A percentile compares a stretch with the other conserved stretches of the same genome.
These are phyloP conservation scores for Syndactyla subalaris DNA, from an alignment of 2,797 vertebrate species.

Conservation along the genomic window DNA sequence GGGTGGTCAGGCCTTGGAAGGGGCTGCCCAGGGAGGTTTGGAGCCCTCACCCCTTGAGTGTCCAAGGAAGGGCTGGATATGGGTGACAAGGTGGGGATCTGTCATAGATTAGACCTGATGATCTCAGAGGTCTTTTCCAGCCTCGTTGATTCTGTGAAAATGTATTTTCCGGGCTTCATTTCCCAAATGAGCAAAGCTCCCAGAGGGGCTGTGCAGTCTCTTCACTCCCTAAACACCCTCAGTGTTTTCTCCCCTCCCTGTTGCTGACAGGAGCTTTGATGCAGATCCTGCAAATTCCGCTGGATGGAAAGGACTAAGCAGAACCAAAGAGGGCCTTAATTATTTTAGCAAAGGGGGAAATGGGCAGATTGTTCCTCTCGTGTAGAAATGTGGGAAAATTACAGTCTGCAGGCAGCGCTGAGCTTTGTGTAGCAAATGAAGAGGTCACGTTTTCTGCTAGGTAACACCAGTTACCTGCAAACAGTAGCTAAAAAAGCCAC, in stretches of 20 bases:
- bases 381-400: not conserved
- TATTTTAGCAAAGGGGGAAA: not conserved
- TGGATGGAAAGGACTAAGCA: not conserved
- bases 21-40: not conserved
- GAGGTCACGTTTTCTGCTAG: not conserved
- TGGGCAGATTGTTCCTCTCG: not conserved
- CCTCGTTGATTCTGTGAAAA: not conserved
- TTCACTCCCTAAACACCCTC: not conserved
- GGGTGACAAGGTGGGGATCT: not conserved
- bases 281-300: rapidly evolving
- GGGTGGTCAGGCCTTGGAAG: not conserved
- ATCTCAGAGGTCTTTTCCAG: not conserved
- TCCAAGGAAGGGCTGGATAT: not conserved
- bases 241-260: not conserved
- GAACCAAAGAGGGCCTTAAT: not conserved
- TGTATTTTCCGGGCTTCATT: rapidly evolving
- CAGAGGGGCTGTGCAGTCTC: rapidly evolving
- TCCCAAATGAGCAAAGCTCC: not conserved
- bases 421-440: not conserved
- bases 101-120: not conserved
- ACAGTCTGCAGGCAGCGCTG: not conserved
- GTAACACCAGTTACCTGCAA: not conserved
- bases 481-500: not conserved
- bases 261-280: too few relatives aligned
- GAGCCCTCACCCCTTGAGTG: too few relatives aligned